phyloP scores from a whole-genome alignment of 2,888 invertebrate genomes.

The Limnephilus lunatus region DNA sequence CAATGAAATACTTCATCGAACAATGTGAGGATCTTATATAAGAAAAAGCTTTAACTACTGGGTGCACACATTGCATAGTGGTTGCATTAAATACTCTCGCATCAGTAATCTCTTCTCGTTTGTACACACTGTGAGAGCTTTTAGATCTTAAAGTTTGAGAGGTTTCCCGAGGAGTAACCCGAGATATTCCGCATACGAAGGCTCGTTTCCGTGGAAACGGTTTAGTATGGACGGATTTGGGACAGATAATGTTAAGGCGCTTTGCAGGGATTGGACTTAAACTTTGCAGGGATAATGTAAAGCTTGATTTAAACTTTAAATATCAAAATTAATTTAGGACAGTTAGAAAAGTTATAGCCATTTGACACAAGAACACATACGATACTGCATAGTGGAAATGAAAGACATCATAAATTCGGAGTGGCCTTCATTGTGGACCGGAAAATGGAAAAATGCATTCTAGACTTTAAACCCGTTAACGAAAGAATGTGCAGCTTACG shows the following conservation, averaged over 20 bases:
- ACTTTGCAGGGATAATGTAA: neutral
- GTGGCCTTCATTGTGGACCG: no score
- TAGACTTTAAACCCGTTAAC: no score
- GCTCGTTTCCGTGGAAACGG: neutral
- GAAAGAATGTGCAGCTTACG: no score
- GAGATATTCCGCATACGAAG: slow-evolving; percentile 11
- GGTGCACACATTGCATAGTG: slow-evolving; percentile 14
- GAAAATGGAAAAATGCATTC: no score
- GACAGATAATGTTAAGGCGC: slow-evolving; percentile 4
- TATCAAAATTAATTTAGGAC: neutral
- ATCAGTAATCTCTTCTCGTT: slow-evolving; percentile 49
- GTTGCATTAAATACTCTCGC: slow-evolving; percentile 49
- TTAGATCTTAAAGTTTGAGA: slow-evolving; percentile 59
- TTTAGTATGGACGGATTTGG: neutral
- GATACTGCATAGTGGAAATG: no score
- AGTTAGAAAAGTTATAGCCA: neutral
- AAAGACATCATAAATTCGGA: no score
- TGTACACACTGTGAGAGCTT: slow-evolving; percentile 60
- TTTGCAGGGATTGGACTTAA: neutral
- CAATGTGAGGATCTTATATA: neutral
- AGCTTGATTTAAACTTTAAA: neutral
- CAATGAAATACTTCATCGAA: neutral
- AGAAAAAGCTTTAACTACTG: neutral
- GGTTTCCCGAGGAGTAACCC: slow-evolving; percentile 47
- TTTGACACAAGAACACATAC: no score